Evolutionary conservation across 2,113 vertebrate species (phyloP), one percentile per base, ranked within the genome.

Genomic region (Thamnaconus septentrionalis): DNA sequence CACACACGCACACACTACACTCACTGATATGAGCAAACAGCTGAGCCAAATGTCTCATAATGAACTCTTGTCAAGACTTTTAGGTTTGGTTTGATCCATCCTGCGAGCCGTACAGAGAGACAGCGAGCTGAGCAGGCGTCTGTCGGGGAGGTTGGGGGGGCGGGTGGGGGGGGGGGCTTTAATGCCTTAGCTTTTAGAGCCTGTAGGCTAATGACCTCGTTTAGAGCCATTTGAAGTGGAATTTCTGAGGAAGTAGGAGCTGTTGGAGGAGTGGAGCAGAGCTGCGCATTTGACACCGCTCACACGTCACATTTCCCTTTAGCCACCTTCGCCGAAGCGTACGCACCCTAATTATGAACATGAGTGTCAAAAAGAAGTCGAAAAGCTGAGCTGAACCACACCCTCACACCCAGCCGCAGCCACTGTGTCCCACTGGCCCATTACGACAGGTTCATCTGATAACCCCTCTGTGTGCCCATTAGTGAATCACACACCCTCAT

Each of bases 401-500:
- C 46, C 40, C 4, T 3, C 5, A 7, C 45, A 18, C 53, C 11
- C 5, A 0, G 4, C 46, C 49, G 53, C 58, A 75, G 66, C 73
- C 76, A 54, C 31, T 73, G 53, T 69, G 43, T 58, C 54, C 18
- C 71, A 6, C 72, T 63, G 71, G 69, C 47, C 85, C 78, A 83
- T 83, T 85, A 87, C 57, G 4, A 52, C 44, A 57, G 51, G 52
- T 61, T 66, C 70, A 88, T 79, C 49, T 56, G 78, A 82, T 81
- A 88, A 66, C 75, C 83, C 44, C 78, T 31, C 81, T 66, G 41
- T 61, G 83, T 80, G 70, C 73, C 76, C 76, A 83, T 83, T 78
- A 83, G 65, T 61, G 31, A 66, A 75, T 75, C 65, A 62, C 8
- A 8, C 1, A 5, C 11, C 8, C 2, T 61, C 64, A 82, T 86